Base-by-base conservation (phyloP, 2,797 vertebrate genomes). In the Danio jaintianensis region DNA sequence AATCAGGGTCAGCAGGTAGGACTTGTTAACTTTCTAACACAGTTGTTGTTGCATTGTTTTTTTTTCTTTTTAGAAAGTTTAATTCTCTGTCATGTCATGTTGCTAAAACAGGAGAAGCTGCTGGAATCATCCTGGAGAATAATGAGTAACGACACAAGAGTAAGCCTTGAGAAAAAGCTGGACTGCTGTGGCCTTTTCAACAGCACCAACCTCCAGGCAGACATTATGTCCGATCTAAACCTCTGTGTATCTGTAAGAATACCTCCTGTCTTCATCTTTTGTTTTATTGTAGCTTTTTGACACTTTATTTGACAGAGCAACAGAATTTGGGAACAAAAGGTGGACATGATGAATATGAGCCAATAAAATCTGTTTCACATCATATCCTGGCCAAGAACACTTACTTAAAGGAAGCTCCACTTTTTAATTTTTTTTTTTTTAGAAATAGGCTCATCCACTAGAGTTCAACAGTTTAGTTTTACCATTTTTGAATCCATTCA, bases 141-240 rank as follows among this genome's bases (percentile, higher is more conserved):
- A 0, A 80, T 96, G 92, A 48, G 90, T 3, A 92, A 94, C 11
- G 52, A 85, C 0, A 97, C 95, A 4, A 93, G 91, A 74, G 66
- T 2, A 0, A 90, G 95, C 63, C 85, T 97, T 85, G 95, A 98
- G 91, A 83, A 11, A 2, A 93, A 92, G 71, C 90, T 97, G 81
- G 85, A 97, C 88, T 98, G 97, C 89, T 98, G 96, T 20, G 96
- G 96, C 7, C 90, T 97, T 78, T 90, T 96, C 78, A 96, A 97
- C 85, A 75, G 66, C 59, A 94, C 91, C 2, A 2, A 4, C 0
- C 87, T 13, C 59, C 79, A 0, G 0, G 0, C 0, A 0, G 61
- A 83, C 7, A 94, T 91, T 85, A 78, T 82, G 0, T 2, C 5
- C 0, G 95, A 97, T 8, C 0, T 86, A 0, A 1, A n/a, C 0